Base-by-base conservation (phyloP, 2,113 vertebrate genomes). In the Micronycteris hirsuta region DNA sequence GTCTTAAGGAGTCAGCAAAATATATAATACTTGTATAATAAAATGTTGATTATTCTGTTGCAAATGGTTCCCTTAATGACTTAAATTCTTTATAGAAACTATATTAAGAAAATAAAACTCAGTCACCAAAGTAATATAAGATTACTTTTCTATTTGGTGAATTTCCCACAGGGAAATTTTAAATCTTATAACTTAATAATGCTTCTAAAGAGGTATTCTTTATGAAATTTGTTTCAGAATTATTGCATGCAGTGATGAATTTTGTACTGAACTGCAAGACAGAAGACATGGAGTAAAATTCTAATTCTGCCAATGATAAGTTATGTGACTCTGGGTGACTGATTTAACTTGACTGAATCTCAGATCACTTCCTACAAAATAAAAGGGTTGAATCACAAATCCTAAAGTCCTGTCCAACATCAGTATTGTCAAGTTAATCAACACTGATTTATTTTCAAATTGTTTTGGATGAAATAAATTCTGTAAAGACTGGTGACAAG, bases 181-280 rank as follows among this genome's bases (percentile, higher is more conserved):
- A 96, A 91, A 88, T 77, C 38, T 86, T 78, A 76, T 20, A 33
- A 67, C 7, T 97, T 83, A 65, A 86, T 76, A 49, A 95, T 80
- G 8, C 31, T 94, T 95, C 88, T 86, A 70, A 94, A 77, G 26
- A 88, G 8, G 0, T 43, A 93, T 54, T 82, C 36, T 56, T 92
- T 81, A 82, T 82, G 15, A 70, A 85, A 26, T 47, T 47, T 73
- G 9, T 81, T 92, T 82, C 17, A 82, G 89, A 33, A 73, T 68
- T 81, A n/a, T 61, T 83, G 16, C 26, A 68, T 0, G 4, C 2
- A 52, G 58, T 88, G 52, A 52, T 52, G 15, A 68, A 86, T 86
- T 65, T 70, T 68, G 17, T 73, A 78, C 15, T 47, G 33, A 67
- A 68, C 36, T 38, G 65, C 68, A 83, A 65, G 45, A 68, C n/a